A percentile compares a stretch with the other conserved stretches of the same genome.
These are phyloP conservation scores for Momotus momota DNA, from an alignment of 2,797 vertebrate species.

Conservation along the genomic window DNA sequence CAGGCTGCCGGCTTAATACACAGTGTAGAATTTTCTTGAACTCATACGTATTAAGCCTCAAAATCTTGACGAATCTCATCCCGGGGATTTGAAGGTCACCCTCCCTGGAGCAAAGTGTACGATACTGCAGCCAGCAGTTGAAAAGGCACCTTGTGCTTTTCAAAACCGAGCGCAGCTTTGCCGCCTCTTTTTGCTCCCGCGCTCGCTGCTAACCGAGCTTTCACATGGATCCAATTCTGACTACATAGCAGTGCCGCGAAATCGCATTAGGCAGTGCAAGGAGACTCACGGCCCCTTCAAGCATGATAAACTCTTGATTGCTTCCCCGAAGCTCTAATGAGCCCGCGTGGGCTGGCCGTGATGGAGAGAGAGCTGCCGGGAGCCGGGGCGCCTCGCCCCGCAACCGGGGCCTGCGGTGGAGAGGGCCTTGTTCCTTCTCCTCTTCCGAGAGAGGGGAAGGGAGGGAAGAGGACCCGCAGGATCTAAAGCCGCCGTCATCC, in stretches of 20 bases:
- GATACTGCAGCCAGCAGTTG: neutral
- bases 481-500: neutral
- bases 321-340: slow-evolving; percentile 75
- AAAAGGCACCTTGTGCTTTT: slow-evolving; percentile 26
- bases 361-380: slow-evolving; percentile 18
- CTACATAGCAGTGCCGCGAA: slow-evolving; percentile 38
- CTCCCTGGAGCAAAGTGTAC: neutral
- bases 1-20: neutral
- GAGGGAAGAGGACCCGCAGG: neutral
- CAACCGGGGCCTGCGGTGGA: neutral
- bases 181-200: neutral
- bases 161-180: neutral
- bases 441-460: neutral
- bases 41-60: neutral
- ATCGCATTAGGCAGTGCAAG: slow-evolving; percentile 69
- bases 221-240: slow-evolving; percentile 60
- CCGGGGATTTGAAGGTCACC: neutral
- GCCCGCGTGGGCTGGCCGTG: slow-evolving; percentile 43
- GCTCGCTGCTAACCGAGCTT: neutral
- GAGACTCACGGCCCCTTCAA: slow-evolving; percentile 73
- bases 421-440: neutral
- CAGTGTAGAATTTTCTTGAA: neutral
- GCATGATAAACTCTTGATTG: slow-evolving; percentile 78
- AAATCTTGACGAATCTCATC: neutral
- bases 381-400: neutral